Base-by-base conservation (phyloP, 2,797 vertebrate species). In the Hozukius guyotensis region DNA sequence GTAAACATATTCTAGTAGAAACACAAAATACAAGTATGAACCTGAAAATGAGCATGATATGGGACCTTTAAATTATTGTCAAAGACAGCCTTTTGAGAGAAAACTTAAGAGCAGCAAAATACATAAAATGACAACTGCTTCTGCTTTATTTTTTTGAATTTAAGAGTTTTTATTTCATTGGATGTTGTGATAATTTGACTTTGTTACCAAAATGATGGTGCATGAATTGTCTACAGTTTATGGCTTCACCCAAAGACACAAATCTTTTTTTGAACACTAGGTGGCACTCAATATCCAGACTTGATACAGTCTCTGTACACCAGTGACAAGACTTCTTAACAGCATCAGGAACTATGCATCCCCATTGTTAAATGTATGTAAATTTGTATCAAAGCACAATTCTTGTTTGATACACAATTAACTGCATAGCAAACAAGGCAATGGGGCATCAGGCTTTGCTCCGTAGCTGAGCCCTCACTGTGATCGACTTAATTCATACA, bases 251-350 rank as follows among this genome's bases (percentile, higher is more conserved):
- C 6, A 55, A 22, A n/a, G 16, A 24, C 36, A 82, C 4, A 29
- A 57, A 38, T 8, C 9, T 52, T 31, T 5, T 31, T 83, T 80
- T 75, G 78, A 65, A 88, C 91, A 84, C 87, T 89, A 60, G 89
- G 72, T 89, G 89, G 89, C 16, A 76, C 78, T 86, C 70, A 71
- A 36, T 59, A 63, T 73, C 79, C 59, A 87, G 11, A 72, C 52
- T 76, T 81, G 14, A 25, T 18, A 31, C 16, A 72, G 8, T 27
- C 25, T 27, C 25, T 7, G 67, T 12, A 20, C 5, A 53, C 11
- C 7, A 14, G 12, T 67, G 4, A 24, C 13, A 18, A 29, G 1
- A 8, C 8, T 32, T 32, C 2, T 22, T 0, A 16, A 16, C 29
- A 68, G 16, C 16, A 55, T 13, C 16, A 57, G 49, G 16, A 79